A percentile compares a stretch with the other conserved stretches of the same genome.
Evolutionary conservation across 2,888 invertebrate species (phyloP).

Genomic region (Deroplatys truncata): DNA sequence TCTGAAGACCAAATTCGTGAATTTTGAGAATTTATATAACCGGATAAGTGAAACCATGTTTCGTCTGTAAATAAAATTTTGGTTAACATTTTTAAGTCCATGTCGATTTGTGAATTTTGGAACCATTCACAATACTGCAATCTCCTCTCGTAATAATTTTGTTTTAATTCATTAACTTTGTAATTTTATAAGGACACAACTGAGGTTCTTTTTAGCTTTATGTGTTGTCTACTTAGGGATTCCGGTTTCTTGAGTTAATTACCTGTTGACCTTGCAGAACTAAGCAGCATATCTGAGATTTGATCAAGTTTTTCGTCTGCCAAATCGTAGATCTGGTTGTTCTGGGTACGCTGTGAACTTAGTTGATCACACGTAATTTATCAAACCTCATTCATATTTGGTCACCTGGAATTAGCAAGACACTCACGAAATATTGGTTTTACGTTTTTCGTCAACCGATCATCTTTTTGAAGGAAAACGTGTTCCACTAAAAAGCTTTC

Average conservation of each 20-base stretch:
- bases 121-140: too few species aligned
- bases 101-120: not conserved
- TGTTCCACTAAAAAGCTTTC: not conserved
- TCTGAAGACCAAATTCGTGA: too few species aligned
- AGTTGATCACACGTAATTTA: not conserved
- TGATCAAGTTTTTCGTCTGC: not conserved
- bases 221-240: not conserved
- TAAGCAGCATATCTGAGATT: not conserved
- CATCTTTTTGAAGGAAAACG: not conserved
- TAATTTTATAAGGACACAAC: not conserved
- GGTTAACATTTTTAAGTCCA: not conserved
- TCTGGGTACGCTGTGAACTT: too few species aligned
- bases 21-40: not conserved
- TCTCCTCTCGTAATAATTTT: not conserved
- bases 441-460: too few species aligned
- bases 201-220: not conserved
- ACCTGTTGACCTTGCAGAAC: not conserved
- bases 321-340: not conserved
- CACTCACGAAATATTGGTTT: too few species aligned
- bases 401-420: too few species aligned
- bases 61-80: not conserved
- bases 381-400: too few species aligned
- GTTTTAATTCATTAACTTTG: not conserved
- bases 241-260: not conserved
- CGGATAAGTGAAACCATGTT: not conserved